Evolutionary conservation across 2,797 vertebrate genomes (phyloP).

Genomic region (Semotilus atromaculatus): DNA sequence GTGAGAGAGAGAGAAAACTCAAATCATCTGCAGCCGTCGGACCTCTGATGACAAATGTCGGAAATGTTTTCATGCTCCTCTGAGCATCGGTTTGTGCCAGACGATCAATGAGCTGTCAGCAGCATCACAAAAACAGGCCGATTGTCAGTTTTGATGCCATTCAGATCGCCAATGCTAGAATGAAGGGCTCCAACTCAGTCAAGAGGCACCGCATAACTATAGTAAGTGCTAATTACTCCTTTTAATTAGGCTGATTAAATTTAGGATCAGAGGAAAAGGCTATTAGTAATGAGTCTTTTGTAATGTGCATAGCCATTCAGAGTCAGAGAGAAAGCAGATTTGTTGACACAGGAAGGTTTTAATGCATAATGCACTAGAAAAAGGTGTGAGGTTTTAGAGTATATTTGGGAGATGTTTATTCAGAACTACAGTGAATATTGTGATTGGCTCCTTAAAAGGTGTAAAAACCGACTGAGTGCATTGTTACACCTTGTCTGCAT

Average conservation of each 20-base stretch:
- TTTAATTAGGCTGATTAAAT: conserved; percentile 32
- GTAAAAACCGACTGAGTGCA: neutral
- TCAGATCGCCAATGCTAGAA: conserved; percentile 61
- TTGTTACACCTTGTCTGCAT: neutral
- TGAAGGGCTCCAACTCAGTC: conserved; percentile 68
- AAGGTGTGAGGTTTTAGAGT: neutral
- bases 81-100: conserved; percentile 51
- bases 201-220: conserved; percentile 65
- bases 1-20: conserved; percentile 8
- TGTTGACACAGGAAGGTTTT: conserved; percentile 25
- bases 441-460: neutral
- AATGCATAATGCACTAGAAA: neutral
- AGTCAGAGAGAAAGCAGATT: conserved; percentile 9
- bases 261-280: conserved; percentile 1
- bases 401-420: conserved; percentile 13
- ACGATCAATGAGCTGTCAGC: conserved; percentile 62
- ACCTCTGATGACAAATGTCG: conserved; percentile 52
- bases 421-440: neutral
- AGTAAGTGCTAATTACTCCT: conserved; percentile 60
- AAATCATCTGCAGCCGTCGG: conserved; percentile 28
- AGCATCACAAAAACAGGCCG: conserved; percentile 56
- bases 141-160: conserved; percentile 56
- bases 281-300: neutral
- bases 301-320: conserved; percentile 8
- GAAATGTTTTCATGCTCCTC: conserved; percentile 55